Conservation (phyloP, 2,113 vertebrate species). For the Macroglossus sobrinus region DNA sequence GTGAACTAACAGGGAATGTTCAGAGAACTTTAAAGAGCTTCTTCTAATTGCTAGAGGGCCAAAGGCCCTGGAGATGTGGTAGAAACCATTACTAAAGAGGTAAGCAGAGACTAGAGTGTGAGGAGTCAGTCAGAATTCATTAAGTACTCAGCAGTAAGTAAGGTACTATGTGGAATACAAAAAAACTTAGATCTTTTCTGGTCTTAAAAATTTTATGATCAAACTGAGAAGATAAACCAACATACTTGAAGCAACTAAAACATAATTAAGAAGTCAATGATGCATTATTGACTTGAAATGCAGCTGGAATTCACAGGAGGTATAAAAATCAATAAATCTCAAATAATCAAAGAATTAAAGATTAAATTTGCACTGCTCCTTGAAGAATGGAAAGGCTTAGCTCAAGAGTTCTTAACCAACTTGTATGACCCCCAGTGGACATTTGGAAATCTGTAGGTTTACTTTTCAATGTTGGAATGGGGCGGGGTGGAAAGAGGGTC, state of each 20-base stretch:
- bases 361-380: not conserved
- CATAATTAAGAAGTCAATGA: not conserved
- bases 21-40: not conserved
- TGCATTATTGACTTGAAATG: not conserved
- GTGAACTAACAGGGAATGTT: not conserved
- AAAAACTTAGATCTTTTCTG: not conserved
- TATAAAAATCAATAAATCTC: slow-evolving; percentile 6
- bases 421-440: not conserved
- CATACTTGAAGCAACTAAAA: not conserved
- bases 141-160: not conserved
- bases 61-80: not conserved
- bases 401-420: not conserved
- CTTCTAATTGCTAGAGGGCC: not conserved
- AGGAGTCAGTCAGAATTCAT: not conserved
- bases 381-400: not conserved
- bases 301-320: slow-evolving; percentile 37
- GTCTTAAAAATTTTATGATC: not conserved
- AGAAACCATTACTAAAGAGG: not conserved
- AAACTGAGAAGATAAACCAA: not conserved
- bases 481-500: not conserved
- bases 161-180: not conserved
- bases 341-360: slow-evolving; percentile 45
- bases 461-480: not conserved
- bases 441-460: not conserved
- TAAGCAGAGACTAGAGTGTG: not conserved